Evolutionary conservation across 2,888 invertebrate genomes (phyloP).

Genomic region (Nomada ruficornis): DNA sequence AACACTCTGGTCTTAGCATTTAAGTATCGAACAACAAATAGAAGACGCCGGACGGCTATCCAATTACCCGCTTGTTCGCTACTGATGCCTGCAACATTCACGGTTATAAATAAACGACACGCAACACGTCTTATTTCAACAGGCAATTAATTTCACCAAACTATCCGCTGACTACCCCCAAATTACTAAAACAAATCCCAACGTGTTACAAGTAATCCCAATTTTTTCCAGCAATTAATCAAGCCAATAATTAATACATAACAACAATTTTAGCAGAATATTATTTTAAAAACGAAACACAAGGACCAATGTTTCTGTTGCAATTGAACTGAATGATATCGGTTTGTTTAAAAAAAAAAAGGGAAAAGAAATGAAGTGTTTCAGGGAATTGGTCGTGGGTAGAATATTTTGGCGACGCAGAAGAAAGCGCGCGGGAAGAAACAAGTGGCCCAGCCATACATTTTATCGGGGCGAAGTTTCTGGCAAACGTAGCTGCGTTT

Average conservation of each 20-base stretch:
- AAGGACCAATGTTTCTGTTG: too few species aligned
- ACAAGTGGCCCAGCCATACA: constrained; percentile 22
- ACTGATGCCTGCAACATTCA: constrained; percentile 40
- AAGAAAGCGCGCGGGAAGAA: constrained; percentile 9
- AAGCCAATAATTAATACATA: too few species aligned
- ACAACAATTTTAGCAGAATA: too few species aligned
- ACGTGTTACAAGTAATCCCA: too few species aligned
- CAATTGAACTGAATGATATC: too few species aligned
- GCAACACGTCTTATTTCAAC: constrained; percentile 2
- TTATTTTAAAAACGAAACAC: too few species aligned
- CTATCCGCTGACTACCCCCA: not conserved
- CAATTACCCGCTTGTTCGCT: constrained; percentile 58
- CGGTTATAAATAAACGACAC: constrained; percentile 50
- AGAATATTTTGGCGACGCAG: not conserved
- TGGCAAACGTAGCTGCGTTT: constrained; percentile 73
- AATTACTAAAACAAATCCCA: not conserved
- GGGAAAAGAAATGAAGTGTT: not conserved
- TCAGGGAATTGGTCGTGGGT: not conserved
- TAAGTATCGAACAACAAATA: constrained; percentile 76
- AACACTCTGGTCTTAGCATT: constrained; percentile 74
- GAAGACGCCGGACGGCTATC: constrained; percentile 71
- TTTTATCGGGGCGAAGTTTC: constrained; percentile 65
- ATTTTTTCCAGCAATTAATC: too few species aligned
- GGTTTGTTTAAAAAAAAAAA: not conserved
- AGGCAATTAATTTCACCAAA: constrained; percentile 17